Conservation (phyloP, 2,888 invertebrate species). For the Hemithea aestivaria region DNA sequence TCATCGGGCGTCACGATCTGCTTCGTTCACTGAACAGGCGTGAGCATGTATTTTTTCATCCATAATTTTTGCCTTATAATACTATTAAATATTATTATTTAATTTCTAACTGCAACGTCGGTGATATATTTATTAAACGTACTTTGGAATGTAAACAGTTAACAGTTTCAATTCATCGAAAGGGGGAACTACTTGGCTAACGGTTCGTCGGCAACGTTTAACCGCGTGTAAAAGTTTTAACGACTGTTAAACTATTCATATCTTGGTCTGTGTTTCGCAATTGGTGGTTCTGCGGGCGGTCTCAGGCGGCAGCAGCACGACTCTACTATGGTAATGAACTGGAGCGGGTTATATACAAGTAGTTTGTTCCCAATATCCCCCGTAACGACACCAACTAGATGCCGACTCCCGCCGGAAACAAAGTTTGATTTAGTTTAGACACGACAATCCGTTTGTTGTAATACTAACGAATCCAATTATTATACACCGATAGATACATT, state of each 20-base stretch:
- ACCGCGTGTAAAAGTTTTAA: conserved; percentile 26
- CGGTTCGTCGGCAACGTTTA: conserved; percentile 6
- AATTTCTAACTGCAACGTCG: conserved; percentile 28
- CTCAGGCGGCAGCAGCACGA: conserved; percentile 26
- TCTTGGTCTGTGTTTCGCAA: conserved; percentile 30
- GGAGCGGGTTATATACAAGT: conserved; percentile 44
- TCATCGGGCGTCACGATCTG: conserved; percentile 39
- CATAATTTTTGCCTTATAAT: conserved; percentile 29
- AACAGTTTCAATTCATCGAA: conserved; percentile 14
- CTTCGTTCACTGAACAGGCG: conserved; percentile 40
- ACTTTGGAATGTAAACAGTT: conserved; percentile 25
- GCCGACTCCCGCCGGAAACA: conserved; percentile 59
- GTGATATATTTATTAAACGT: no score
- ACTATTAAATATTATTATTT: conserved; percentile 15
- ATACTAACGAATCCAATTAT: conserved; percentile 59
- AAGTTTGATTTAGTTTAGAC: conserved; percentile 74
- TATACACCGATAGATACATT: conserved; percentile 30
- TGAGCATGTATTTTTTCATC: conserved; percentile 48
- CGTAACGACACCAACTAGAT: conserved; percentile 45
- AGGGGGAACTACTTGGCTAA: conserved; percentile 1
- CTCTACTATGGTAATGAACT: conserved; percentile 49
- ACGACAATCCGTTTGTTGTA: conserved; percentile 61
- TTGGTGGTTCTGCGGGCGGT: conserved; percentile 27
- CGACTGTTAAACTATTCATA: conserved; percentile 32
- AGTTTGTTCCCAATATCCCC: conserved; percentile 49